Base-by-base conservation (phyloP, 1,140 invertebrate species). In the Lepidotrigona ventralis region DNA sequence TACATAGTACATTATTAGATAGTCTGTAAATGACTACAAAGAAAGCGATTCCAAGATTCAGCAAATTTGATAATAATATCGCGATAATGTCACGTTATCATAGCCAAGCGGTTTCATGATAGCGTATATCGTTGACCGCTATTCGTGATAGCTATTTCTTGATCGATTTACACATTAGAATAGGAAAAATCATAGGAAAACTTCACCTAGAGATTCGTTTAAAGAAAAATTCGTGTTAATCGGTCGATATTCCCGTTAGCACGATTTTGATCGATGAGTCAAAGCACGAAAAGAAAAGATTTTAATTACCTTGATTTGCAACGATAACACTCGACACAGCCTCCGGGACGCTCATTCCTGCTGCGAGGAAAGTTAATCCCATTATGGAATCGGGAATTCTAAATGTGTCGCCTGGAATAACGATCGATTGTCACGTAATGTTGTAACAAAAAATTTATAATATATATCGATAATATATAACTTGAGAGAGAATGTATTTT, bases 291-390 rank as follows among this genome's bases (percentile, higher is more conserved):
- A 79, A 72, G 26, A 60, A 26, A 29, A 14, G 19, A 80, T 68
- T 92, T n/a, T n/a, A n/a, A n/a, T n/a, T 93, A 97, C 97, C 97
- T 95, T 97, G 96, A 89, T 96, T 96, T 1, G 96, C 96, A 2
- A 98, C 97, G 60, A 97, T 95, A 56, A 98, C 95, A 90, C 97
- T 97, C 2, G 97, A 97, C 0, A 98, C 96, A 64, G 97, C 97
- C 95, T 98, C 97, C 12, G 97, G 97, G n/a, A 98, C 96, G 71
- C 97, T 98, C 72, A 97, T 98, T 69, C 97, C 97, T 60, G 97
- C 96, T 19, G 96, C 96, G 9, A 98, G 94, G 86, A 98, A 96
- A 53, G 97, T 98, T 78, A 98, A 95, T 21, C 97, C 98, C 97
- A 98, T 97, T 19, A 97, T 96, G 3, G 96, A 97, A 91, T 97